Base-by-base conservation (phyloP, 2,888 invertebrate species). In the Pheosia tremula region DNA sequence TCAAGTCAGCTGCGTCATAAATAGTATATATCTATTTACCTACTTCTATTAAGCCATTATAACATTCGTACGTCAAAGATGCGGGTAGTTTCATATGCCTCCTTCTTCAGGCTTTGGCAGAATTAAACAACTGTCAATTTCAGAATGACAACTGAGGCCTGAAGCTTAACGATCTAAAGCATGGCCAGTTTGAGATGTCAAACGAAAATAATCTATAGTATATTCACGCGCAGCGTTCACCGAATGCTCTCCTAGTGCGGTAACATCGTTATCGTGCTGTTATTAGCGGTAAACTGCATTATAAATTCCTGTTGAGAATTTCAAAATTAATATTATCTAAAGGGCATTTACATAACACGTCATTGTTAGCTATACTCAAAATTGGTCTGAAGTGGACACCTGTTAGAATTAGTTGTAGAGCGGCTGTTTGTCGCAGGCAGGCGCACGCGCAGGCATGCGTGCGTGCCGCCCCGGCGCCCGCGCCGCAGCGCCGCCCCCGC, bases 401-500 rank as follows among this genome's bases (percentile, higher is more conserved):
- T 90, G 87, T 90, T 87, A 84, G 86, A 85, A 84, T 86, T 84
- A 74, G 83, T 84, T 84, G 83, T 85, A 84, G 81, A 47, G n/a
- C 82, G 80, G 83, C 80, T 85, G 85, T 83, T 84, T 80, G 82
- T 80, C 80, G 81, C 80, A 79, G 79, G 64, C 68, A 62, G 78
- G 79, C 85, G 87, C 88, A 89, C 90, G 90, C 90, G 89, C 87
- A 86, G 89, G 89, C 87, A 90, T 89, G 87, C 85, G 85, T 83
- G 79, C 82, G 78, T 74, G 78, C 72, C 75, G 67, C 67, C 63
- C 64, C 67, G 59, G 61, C 54, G 65, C 69, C 62, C 63, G 59
- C 71, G 66, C 71, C 64, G 59, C 58, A 24, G 67, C 61, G 66
- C 67, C 61, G 62, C 69, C 56, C 68, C 63, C 59, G 63, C 69